phyloP scores from a whole-genome alignment of 2,797 vertebrate genomes.

The Trichosurus vulpecula region DNA sequence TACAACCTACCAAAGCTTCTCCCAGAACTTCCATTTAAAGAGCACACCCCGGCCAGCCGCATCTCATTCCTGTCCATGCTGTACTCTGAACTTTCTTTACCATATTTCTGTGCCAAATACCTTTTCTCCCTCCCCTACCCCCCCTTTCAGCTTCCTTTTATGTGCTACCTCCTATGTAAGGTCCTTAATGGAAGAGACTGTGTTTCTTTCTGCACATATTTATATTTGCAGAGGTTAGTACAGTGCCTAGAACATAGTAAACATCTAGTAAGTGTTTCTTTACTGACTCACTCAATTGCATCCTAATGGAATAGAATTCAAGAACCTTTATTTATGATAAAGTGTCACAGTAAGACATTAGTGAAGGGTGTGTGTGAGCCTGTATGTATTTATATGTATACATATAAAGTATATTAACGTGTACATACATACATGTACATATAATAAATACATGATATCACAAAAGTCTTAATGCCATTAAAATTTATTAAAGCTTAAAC shows the following conservation, averaged over 20 bases:
- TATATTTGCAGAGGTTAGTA: neutral
- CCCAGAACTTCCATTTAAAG: neutral
- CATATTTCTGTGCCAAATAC: neutral
- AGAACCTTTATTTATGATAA: neutral
- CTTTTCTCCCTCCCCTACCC: neutral
- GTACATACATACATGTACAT: no score
- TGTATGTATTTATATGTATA: neutral
- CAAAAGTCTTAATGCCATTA: no score
- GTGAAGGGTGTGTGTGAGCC: neutral
- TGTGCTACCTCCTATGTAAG: neutral
- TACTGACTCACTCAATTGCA: neutral
- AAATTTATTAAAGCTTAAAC: no score
- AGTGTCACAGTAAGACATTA: neutral
- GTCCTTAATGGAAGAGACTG: neutral
- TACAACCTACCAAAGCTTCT: neutral
- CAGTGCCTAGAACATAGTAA: neutral
- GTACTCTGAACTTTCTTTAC: neutral
- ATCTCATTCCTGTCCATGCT: neutral
- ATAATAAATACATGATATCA: no score
- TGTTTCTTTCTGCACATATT: neutral
- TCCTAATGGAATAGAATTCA: neutral
- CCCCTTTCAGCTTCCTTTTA: neutral
- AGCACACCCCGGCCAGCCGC: fast-evolving
- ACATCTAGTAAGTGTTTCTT: neutral
- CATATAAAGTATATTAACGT: no score